These are phyloP conservation scores for Anastrepha ludens DNA, from an alignment of 1,140 invertebrate genomes.

Conservation along the genomic window DNA sequence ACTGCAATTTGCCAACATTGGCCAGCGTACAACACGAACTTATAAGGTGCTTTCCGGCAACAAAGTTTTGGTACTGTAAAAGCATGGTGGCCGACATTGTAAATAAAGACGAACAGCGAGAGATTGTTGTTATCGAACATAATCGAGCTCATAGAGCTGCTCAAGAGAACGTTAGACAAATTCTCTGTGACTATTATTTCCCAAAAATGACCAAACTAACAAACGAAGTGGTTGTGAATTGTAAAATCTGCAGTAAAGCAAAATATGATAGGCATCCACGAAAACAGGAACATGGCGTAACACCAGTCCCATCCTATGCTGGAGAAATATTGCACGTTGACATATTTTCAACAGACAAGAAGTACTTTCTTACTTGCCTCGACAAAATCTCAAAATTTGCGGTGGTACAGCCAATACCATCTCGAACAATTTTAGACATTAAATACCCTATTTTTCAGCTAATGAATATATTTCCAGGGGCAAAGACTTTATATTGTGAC, in stretches of 20 bases:
- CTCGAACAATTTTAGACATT: neutral
- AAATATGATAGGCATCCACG: neutral
- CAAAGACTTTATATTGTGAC: slow-evolving; percentile 14
- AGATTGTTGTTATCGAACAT: slow-evolving; percentile 43
- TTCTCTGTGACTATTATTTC: slow-evolving; percentile 13
- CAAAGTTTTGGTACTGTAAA: neutral
- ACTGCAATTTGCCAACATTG: neutral
- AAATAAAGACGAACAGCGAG: neutral
- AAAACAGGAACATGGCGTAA: neutral
- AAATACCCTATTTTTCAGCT: neutral
- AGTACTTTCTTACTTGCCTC: neutral
- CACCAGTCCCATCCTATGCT: neutral
- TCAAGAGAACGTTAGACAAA: neutral
- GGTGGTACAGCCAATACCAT: neutral
- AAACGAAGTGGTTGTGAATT: neutral
- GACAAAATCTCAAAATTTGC: neutral
- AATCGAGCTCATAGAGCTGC: slow-evolving; percentile 27
- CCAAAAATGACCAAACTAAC: neutral
- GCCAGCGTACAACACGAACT: neutral
- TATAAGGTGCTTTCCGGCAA: neutral
- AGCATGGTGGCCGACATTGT: slow-evolving; percentile 31
- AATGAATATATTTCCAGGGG: slow-evolving; percentile 8
- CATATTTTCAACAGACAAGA: neutral
- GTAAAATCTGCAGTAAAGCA: slow-evolving; percentile 18
- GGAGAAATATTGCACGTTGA: neutral